A percentile compares a stretch with the other conserved stretches of the same genome.
Evolutionary conservation across 2,113 vertebrate species (phyloP).

Genomic region (Rhinoptilus africanus): DNA sequence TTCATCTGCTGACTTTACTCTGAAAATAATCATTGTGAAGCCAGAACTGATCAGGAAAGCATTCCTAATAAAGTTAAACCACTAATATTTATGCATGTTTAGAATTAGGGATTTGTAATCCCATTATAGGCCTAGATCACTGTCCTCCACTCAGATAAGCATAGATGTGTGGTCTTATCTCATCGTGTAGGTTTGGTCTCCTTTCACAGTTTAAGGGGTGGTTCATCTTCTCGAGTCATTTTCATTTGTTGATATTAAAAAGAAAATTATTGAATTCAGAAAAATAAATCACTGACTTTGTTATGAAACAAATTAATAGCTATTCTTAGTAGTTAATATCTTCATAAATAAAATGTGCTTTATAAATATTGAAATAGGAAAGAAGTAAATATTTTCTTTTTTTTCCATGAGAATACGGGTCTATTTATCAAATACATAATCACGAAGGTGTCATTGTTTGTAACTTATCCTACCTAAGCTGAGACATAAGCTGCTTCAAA

Average conservation of each 20-base stretch:
- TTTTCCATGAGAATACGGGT: background rate
- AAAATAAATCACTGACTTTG: background rate
- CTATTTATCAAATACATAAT: background rate
- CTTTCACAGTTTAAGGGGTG: background rate
- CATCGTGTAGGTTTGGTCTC: background rate
- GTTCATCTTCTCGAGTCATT: background rate
- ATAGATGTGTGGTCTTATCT: background rate
- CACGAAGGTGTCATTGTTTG: background rate
- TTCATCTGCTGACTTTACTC: background rate
- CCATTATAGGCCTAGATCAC: conserved; percentile 6
- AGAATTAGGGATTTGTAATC: conserved; percentile 14
- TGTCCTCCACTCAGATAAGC: background rate
- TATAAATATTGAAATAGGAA: background rate
- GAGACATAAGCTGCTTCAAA: background rate
- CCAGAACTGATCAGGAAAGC: conserved; percentile 16
- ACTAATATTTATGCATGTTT: conserved; percentile 39
- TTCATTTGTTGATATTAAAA: background rate
- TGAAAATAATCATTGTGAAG: background rate
- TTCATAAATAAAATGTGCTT: background rate
- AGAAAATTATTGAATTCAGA: background rate
- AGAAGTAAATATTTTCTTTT: background rate
- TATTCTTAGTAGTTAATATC: background rate
- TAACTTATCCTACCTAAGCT: background rate
- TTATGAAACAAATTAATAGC: background rate
- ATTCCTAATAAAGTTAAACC: conserved; percentile 39